Conservation (phyloP, 64 coral and sea anemone species). For the Cladopsammia gracilis region DNA sequence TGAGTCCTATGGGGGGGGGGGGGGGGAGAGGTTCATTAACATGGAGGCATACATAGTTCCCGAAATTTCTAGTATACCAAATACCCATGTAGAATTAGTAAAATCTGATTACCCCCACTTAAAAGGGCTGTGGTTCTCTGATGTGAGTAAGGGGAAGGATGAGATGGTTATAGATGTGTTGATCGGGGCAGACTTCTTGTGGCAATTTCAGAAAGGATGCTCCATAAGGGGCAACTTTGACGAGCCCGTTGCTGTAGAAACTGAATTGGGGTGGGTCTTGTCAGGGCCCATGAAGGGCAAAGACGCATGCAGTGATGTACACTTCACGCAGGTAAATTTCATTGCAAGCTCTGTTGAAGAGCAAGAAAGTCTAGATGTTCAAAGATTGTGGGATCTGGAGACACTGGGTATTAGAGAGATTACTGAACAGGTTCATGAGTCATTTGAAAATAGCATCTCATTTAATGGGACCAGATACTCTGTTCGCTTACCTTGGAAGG, state of each 20-base stretch:
- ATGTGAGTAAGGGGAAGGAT: not conserved
- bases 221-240: constrained; percentile 4
- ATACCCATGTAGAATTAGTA: not conserved
- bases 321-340: too few species aligned
- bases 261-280: constrained; percentile 51
- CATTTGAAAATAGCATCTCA: not conserved
- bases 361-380: too few species aligned
- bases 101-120: constrained; percentile 31
- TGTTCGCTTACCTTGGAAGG: constrained; percentile 45
- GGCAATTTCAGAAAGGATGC: constrained; percentile 5
- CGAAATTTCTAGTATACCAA: constrained; percentile 1
- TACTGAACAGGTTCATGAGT: constrained; percentile 16
- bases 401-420: constrained; percentile 8
- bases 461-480: constrained; percentile 34
- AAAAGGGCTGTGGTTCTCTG: constrained; percentile 10
- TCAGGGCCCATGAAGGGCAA: too few species aligned
- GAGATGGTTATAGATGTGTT: constrained; percentile 27
- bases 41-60: constrained; percentile 54
- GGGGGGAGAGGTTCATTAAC: not conserved
- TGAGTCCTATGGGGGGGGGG: not conserved
- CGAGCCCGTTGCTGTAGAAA: constrained; percentile 47
- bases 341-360: too few species aligned
- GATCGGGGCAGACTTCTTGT: constrained; percentile 45
- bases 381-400: constrained; percentile 40
- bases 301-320: too few species aligned